A percentile compares a stretch with the other conserved stretches of the same genome.
Evolutionary conservation across 2,888 invertebrate genomes (phyloP).

Genomic region (Lithophane semibrunnea): DNA sequence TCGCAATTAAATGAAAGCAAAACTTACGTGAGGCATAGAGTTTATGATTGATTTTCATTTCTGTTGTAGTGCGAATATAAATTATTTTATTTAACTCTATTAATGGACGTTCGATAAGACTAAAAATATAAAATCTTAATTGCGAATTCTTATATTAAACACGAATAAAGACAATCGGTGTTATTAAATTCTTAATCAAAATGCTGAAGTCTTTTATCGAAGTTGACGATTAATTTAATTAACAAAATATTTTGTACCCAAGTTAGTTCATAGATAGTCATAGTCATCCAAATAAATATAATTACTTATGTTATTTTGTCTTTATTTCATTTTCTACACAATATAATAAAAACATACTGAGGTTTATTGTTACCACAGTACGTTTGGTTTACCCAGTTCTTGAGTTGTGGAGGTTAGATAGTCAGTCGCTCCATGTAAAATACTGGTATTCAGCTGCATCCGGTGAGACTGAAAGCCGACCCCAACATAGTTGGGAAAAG

Average conservation of each 20-base stretch:
- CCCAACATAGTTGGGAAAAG: no score
- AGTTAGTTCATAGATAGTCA: neutral
- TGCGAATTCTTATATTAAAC: neutral
- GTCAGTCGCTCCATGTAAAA: no score
- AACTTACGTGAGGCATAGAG: slow-evolving; percentile 33
- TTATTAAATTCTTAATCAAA: slow-evolving; percentile 9
- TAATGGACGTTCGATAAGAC: slow-evolving; percentile 9
- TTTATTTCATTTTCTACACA: no score
- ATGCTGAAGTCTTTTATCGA: neutral
- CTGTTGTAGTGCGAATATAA: slow-evolving; percentile 21
- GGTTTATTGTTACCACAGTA: no score
- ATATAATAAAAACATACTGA: no score
- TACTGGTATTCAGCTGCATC: no score
- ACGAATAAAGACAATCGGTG: neutral
- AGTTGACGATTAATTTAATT: neutral
- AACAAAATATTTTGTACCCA: neutral
- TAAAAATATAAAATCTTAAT: neutral
- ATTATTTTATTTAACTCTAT: slow-evolving; percentile 11
- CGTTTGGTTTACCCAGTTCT: no score
- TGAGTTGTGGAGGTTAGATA: no score
- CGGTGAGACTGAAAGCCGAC: no score
- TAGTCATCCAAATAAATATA: neutral
- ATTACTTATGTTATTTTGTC: no score
- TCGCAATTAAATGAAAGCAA: slow-evolving; percentile 57
- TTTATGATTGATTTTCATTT: slow-evolving; percentile 32